Base-by-base conservation (phyloP, 2,797 vertebrate species). In the Chelonia mydas region DNA sequence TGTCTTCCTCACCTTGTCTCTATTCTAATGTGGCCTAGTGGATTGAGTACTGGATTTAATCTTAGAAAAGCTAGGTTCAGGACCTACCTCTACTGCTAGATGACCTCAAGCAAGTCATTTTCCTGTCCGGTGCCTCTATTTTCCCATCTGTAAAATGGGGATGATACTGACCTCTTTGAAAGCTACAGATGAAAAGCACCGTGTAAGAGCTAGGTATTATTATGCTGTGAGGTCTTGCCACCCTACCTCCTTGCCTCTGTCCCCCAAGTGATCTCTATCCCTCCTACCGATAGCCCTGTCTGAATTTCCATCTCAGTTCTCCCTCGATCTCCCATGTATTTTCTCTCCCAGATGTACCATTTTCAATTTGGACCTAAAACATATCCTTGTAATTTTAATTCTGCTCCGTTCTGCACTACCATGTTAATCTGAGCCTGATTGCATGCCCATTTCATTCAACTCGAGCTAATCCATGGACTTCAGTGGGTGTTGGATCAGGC, bases 251-350 rank as follows among this genome's bases (percentile, higher is more conserved):
- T 91, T 31, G 37, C 8, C 9, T 61, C 15, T 94, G n/a, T 57
- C 68, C 80, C 27, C 33, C 88, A 65, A 81, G 7, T 74, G n/a
- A 3, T 84, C 5, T 12, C 21, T 74, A 25, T 45, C n/a, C 37
- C 23, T 74, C 23, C 68, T 74, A 41, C 37, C 68, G 23, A 25
- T 23, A 25, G 37, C n/a, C 68, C 10, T 37, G 53, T 6, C 13
- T 50, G 68, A 37, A 81, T 95, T 94, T 96, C 88, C 84, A 85
- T 31, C 23, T 93, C 82, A 61, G 1, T 31, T 72, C 72, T 84
- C 33, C 81, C 25, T 79, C 81, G 84, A 74, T 7, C 6, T 90
- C 27, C 57, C 0, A 31, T 89, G 86, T 81, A 55, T 79, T 81
- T 28, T 7, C 41, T 16, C 31, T 1, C 27, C 5, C n/a, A 27